Conservation (phyloP, 2,113 vertebrate species). For the Cololabis saira region DNA sequence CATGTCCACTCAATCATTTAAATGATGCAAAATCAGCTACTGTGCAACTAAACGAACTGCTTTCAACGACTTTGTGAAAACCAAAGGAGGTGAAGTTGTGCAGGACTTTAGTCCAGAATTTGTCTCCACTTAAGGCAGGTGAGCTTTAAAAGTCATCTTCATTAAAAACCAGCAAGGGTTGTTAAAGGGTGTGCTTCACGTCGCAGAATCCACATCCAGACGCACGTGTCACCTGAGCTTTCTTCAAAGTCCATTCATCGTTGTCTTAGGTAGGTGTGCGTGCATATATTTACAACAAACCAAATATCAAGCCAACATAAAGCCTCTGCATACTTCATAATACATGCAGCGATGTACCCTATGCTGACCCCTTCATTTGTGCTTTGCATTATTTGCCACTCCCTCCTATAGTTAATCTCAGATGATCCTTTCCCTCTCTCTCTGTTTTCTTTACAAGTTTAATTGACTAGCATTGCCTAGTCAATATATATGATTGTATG, state of each 20-base stretch:
- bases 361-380: conserved; percentile 26
- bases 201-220: conserved; percentile 38
- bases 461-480: conserved; percentile 26
- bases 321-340: conserved; percentile 41
- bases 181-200: conserved; percentile 46
- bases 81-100: conserved; percentile 62
- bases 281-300: conserved; percentile 70
- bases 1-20: conserved; percentile 62
- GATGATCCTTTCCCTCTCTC: conserved; percentile 11
- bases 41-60: conserved; percentile 68
- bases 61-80: conserved; percentile 52
- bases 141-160: conserved; percentile 57
- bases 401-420: conserved; percentile 19
- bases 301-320: conserved; percentile 32
- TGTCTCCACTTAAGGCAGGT: conserved; percentile 69
- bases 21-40: conserved; percentile 67
- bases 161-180: conserved; percentile 34
- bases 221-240: conserved; percentile 24
- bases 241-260: conserved; percentile 63
- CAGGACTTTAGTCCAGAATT: conserved; percentile 60
- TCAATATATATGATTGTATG: conserved; percentile 34
- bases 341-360: conserved; percentile 21
- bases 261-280: conserved; percentile 60
- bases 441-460: conserved; percentile 10
- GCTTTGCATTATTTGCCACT: conserved; percentile 12